These are phyloP conservation scores for Machimus atricapillus DNA, from an alignment of 2,888 invertebrate genomes.

Conservation along the genomic window DNA sequence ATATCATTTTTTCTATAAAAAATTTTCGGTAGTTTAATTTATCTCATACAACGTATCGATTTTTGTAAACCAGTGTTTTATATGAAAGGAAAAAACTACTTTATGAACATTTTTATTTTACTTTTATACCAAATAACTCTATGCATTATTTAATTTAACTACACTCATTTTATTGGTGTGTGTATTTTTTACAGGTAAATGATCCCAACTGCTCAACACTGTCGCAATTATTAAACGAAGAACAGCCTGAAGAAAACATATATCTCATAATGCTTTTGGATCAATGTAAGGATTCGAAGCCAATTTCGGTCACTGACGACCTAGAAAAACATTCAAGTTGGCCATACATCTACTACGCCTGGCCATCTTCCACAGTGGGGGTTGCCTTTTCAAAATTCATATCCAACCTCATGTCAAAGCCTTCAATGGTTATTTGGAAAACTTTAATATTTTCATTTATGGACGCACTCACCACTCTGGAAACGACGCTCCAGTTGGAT, in stretches of 20 bases:
- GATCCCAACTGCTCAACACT: neutral
- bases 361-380: conserved; percentile 57
- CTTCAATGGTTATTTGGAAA: conserved; percentile 60
- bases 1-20: too few relatives aligned
- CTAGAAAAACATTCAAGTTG: conserved; percentile 43
- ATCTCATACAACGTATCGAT: too few relatives aligned
- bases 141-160: neutral
- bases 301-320: neutral
- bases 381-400: conserved; percentile 56
- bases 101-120: too few relatives aligned
- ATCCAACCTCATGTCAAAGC: conserved; percentile 56
- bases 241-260: neutral
- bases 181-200: neutral
- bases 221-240: neutral
- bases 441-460: conserved; percentile 54
- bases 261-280: conserved; percentile 51
- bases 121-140: too few relatives aligned
- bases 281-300: conserved; percentile 48
- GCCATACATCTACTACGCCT: conserved; percentile 51
- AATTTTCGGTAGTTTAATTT: too few relatives aligned
- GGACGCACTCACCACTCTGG: conserved; percentile 28
- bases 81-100: too few relatives aligned
- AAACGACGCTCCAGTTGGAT: conserved; percentile 22
- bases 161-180: neutral
- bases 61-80: too few relatives aligned